Evolutionary conservation across 2,113 vertebrate genomes (phyloP), one percentile per base, ranked within the genome.

Genomic region (Ardeotis arabs): DNA sequence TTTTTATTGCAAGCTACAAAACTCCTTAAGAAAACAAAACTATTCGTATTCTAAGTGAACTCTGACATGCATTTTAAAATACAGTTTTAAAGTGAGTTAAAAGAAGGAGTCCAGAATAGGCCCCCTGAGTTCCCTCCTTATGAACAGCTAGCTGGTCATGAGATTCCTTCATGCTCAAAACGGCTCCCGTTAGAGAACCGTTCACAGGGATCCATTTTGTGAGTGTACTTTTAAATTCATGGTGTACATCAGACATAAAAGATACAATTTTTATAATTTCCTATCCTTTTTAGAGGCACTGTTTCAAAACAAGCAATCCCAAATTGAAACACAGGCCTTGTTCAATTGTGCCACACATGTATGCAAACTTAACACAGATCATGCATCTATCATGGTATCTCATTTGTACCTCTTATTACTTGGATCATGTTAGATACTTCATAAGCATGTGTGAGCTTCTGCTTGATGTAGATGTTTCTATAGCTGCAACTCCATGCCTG

Each of bases 361-460:
- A 44, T 7, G 4, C 37, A 70, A 59, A 14, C 18, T 66, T 58
- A 16, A 28, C 12, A 41, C 5, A 45, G 4, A 23, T 45, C n/a
- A 20, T 52, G 37, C 3, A 25, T 41, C 22, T 60, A 1, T 74
- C 31, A 41, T 6, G 5, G 12, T 15, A 24, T 47, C 20, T 87
- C 63, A 24, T 66, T 74, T 39, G 11, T 49, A 29, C 21, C 4
- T 86, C 16, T 64, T 85, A 19, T 88, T 62, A 23, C 22, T 15
- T 45, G 29, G 10, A 47, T 14, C 12, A 3, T 4, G 5, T n/a
- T 74, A 55, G 9, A 14, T 28, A 22, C 0, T 6, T 81, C 2
- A 1, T 50, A 63, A 52, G 2, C 25, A 37, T 33, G 14, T 6
- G 4, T 49, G 25, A 15, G 7, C 5, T 78, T 47, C 33, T 67